Evolutionary conservation across 2,113 vertebrate species (phyloP), one percentile per base, ranked within the genome.

Genomic region (Nannobrachium achirus): DNA sequence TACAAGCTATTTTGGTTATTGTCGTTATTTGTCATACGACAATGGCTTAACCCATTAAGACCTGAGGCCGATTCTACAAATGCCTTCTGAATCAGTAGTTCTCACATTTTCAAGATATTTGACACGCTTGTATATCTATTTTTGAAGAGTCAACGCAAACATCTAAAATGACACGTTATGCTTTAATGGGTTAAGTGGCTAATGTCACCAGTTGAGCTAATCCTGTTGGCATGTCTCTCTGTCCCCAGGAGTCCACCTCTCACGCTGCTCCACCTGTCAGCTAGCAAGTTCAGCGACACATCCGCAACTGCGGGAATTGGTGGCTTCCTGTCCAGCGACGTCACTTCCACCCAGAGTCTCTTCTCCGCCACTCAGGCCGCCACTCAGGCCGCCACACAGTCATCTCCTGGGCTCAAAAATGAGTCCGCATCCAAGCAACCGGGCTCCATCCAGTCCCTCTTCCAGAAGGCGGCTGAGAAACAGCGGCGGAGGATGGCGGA

Each of bases 161-260:
- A n/a, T n/a, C n/a, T n/a, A n/a, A n/a, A n/a, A n/a, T n/a, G n/a
- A n/a, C n/a, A n/a, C n/a, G n/a, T n/a, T n/a, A n/a, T n/a, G n/a
- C n/a, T n/a, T n/a, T n/a, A 33, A 5, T 33, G 25, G 25, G 4
- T 42, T 9, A 15, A 60, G 48, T 16, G 48, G 44, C 69, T 50
- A 8, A 15, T 53, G 14, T 45, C 18, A 33, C 10, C 25, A 15
- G 13, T 6, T 56, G 7, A 55, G 7, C 3, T 2, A 48, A 50
- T 63, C 13, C 8, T 51, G 16, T 76, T 20, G 8, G 63, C 9
- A 13, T 61, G 9, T 1, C 13, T 57, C 50, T 63, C 71, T 76
- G 13, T 86, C 38, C 45, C 50, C 84, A 99, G 98, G 98, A 93
- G 88, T 75, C 98, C 97, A 6, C 93, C 98, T 0, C 91, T 98